Evolutionary conservation across 2,888 invertebrate genomes (phyloP).

Genomic region (Apoda limacodes): DNA sequence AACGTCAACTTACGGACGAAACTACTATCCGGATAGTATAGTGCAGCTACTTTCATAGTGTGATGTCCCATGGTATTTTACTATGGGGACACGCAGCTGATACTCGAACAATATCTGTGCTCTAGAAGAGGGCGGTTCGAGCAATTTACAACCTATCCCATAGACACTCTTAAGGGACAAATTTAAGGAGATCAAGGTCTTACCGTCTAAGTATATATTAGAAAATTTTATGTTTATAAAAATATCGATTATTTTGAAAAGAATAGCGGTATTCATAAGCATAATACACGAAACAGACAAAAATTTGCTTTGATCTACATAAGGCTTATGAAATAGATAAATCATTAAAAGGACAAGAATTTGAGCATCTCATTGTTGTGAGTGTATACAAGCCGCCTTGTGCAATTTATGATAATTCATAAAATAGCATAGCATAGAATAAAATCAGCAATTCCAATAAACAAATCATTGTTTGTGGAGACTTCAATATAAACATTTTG

Average conservation of each 20-base stretch:
- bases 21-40: slow-evolving; percentile 7
- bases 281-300: background rate
- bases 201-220: background rate
- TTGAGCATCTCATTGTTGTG: too few species aligned
- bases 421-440: too few species aligned
- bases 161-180: background rate
- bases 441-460: too few species aligned
- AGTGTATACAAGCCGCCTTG: too few species aligned
- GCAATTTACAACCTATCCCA: slow-evolving; percentile 8
- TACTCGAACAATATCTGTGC: slow-evolving; percentile 9
- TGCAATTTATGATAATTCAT: too few species aligned
- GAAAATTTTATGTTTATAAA: background rate
- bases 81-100: slow-evolving; percentile 14
- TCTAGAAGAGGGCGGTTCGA: slow-evolving; percentile 10
- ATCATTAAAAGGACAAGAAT: background rate
- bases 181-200: background rate
- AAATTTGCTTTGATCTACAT: background rate
- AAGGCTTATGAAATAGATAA: background rate
- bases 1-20: slow-evolving; percentile 8
- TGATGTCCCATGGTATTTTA: slow-evolving; percentile 15
- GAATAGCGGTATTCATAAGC: background rate
- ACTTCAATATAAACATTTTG: too few species aligned
- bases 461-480: too few species aligned
- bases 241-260: background rate
- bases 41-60: slow-evolving; percentile 13